Evolutionary conservation across 2,888 invertebrate genomes (phyloP), one percentile per base, ranked within the genome.

Genomic region (Gnatocerus cornutus): DNA sequence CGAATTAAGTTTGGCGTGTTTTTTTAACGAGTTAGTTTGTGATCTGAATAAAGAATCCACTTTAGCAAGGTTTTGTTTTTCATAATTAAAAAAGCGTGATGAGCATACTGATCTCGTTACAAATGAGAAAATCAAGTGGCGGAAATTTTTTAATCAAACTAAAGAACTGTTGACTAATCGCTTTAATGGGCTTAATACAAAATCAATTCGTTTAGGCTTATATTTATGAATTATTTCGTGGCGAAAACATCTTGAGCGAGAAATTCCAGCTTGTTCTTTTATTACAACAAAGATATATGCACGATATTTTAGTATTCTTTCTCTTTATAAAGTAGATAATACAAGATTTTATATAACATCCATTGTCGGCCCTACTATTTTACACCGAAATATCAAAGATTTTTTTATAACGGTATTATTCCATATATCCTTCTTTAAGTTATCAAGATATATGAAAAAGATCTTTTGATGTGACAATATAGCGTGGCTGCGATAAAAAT

Each of bases 391-490:
- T 8, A 50, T 50, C 50, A 50, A 41, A 50, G 30, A 30, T 14
- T 29, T 50, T 50, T 50, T 50, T 50, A 50, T 50, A 50, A 50
- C 50, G 4, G 6, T 48, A 48, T 48, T 50, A 50, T 50, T 30
- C 30, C 50, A 30, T 27, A 16, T 27, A 48, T 27, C 21, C 8
- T 29, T 12, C 30, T 50, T 50, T 29, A 5, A 10, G 12, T 50
- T 48, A 48, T 48, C 6, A 21, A 16, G 13, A 48, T 12, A 48
- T 48, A 48, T 48, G 48, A 48, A 48, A 21, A 21, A 21, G 21
- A 21, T 3, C 21, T 21, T 21, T 21, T 21, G 21, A 21, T 21
- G 21, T 21, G 21, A 21, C 21, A 21, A 3, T 21, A 1, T 21
- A 21, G 4, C 21, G 21, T 21, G 21, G 21, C 2, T 21, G 21